These are phyloP conservation scores for Parus major DNA, from an alignment of 2,113 vertebrate species.

Conservation along the genomic window DNA sequence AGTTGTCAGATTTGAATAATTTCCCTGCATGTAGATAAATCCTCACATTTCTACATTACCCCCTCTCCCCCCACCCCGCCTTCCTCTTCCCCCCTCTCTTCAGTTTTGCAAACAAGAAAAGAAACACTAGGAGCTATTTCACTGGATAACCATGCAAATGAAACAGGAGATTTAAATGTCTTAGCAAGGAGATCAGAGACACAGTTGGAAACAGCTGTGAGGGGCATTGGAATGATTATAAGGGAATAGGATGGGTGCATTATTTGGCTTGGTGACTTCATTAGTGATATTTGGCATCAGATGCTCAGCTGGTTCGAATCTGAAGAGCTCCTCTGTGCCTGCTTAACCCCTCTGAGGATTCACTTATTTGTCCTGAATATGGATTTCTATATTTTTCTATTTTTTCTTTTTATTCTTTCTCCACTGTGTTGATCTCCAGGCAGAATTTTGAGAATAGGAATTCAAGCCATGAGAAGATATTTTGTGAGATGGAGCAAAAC, in stretches of 20 bases:
- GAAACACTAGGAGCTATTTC: slow-evolving; percentile 73
- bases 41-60: neutral
- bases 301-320: slow-evolving; percentile 28
- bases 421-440: neutral
- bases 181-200: slow-evolving; percentile 64
- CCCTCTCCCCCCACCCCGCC: accelerated
- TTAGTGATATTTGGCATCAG: slow-evolving; percentile 41
- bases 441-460: neutral
- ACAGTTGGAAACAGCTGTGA: slow-evolving; percentile 60
- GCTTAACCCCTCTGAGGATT: slow-evolving; percentile 4
- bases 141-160: slow-evolving; percentile 73
- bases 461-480: neutral
- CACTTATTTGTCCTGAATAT: slow-evolving; percentile 44
- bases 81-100: neutral
- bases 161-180: slow-evolving; percentile 71
- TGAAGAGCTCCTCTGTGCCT: slow-evolving; percentile 3
- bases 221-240: slow-evolving; percentile 41
- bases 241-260: slow-evolving; percentile 44
- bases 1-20: slow-evolving; percentile 75
- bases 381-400: slow-evolving; percentile 9
- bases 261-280: slow-evolving; percentile 58
- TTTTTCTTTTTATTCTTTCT: neutral
- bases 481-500: neutral
- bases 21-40: slow-evolving; percentile 65
- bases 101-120: slow-evolving; percentile 70